phyloP scores from a whole-genome alignment of 2,113 vertebrate genomes.

The Tringa solitaria region DNA sequence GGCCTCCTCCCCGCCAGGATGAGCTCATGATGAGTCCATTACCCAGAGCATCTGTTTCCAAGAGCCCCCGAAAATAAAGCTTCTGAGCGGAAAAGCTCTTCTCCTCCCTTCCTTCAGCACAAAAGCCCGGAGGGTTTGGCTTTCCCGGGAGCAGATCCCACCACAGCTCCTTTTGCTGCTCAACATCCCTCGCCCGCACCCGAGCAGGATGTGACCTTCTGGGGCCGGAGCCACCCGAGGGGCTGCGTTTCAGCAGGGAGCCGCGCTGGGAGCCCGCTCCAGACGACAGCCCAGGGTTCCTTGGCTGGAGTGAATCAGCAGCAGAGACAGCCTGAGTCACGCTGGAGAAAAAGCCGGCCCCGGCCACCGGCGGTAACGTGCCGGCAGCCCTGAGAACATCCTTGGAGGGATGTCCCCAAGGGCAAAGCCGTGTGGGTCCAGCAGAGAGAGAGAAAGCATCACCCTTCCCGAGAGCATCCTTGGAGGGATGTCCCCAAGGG shows the following conservation, averaged over 20 bases:
- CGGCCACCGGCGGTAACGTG: rapidly evolving
- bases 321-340: constrained; percentile 50
- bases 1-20: not conserved
- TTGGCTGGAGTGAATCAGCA: constrained; percentile 56
- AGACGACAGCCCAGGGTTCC: not conserved
- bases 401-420: too few relatives aligned
- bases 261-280: not conserved
- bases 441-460: too few relatives aligned
- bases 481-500: not conserved
- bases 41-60: not conserved
- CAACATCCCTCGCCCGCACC: not conserved
- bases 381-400: not conserved
- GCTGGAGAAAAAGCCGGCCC: not conserved
- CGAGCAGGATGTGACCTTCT: not conserved
- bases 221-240: rapidly evolving
- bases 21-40: not conserved
- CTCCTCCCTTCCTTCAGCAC: not conserved
- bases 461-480: not conserved
- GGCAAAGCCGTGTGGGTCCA: too few relatives aligned
- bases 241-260: not conserved
- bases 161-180: not conserved
- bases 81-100: not conserved
- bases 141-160: not conserved
- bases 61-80: not conserved
- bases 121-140: rapidly evolving